Evolutionary conservation across 2,888 invertebrate species (phyloP).

Genomic region (Conus canariensis): DNA sequence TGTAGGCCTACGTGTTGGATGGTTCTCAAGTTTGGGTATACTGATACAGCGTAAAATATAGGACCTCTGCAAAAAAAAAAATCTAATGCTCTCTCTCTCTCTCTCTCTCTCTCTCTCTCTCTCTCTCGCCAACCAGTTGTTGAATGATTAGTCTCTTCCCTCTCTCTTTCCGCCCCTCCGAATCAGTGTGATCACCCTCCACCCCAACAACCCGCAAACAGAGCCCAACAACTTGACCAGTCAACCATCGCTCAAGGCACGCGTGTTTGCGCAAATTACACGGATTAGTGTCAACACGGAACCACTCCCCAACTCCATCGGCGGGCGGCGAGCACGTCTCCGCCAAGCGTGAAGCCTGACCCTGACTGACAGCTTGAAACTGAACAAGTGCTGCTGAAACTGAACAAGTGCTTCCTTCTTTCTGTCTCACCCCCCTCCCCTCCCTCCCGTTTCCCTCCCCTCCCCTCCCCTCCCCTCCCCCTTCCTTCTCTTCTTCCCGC

Average conservation of each 20-base stretch:
- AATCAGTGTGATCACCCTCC: no score
- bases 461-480: neutral
- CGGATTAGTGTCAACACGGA: slow-evolving; percentile 34
- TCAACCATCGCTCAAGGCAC: slow-evolving; percentile 9
- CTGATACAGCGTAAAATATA: no score
- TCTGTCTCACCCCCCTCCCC: neutral
- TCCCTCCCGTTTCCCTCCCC: neutral
- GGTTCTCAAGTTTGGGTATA: no score
- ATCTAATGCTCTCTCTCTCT: neutral
- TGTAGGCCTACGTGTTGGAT: no score
- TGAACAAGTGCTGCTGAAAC: neutral
- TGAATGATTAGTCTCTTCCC: neutral
- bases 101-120: neutral
- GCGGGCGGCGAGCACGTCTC: neutral
- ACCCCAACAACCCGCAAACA: neutral
- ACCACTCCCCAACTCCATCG: slow-evolving; percentile 4
- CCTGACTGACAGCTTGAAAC: neutral
- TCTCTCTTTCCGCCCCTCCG: neutral
- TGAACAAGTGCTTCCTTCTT: neutral
- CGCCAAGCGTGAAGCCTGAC: neutral
- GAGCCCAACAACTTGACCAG: neutral
- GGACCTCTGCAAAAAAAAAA: no score
- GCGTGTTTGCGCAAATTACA: slow-evolving; percentile 23
- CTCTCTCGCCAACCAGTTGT: neutral
- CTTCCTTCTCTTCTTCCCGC: no score